Base-by-base conservation (phyloP, 2,888 invertebrate genomes). In the Dasypolia templi region DNA sequence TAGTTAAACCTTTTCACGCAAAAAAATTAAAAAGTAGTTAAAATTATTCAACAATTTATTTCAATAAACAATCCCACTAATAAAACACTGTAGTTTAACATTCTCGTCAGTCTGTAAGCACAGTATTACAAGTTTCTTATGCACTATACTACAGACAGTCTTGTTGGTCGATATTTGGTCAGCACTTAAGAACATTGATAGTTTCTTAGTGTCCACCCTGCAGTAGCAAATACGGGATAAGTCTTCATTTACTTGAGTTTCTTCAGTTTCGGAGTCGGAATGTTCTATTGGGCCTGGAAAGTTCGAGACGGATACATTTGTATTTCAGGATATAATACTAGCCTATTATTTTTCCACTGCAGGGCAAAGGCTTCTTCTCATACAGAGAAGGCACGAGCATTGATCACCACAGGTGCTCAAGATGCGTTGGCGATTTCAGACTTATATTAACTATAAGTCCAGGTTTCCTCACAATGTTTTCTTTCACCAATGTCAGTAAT, bases 1-100 rank as follows among this genome's bases (percentile, higher is more conserved):
- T 1, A 53, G 1, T 6, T 53, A 26, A 6, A 53, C 12, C 12
- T 2, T 6, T 17, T 7, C 53, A 55, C 26, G 3, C 19, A 61
- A 26, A 46, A 7, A 55, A 46, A 63, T n/a, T 44, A 42, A 62
- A 46, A 39, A 4, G 32, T 2, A 11, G 14, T 26, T 17, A 7
- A 42, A 62, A 55, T 44, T 26, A 39, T 26, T 11, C 19, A 64
- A 32, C 14, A 49, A 35, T 79, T 81, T 63, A 64, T 29, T 73
- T 81, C 26, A 95, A 90, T 92, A 95, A 32, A 95, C 94, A 87
- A 98, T 97, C 39, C 98, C 98, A 81, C 97, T 98, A 84, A 99
- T 97, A 92, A 98, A 98, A 91, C 98, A 98, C 93, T 98, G 98
- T 77, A 99, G 95, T 26, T 97, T 97, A 14, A 98, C 96, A 92